These are phyloP conservation scores for Neodiprion pinetum DNA, from an alignment of 1,140 invertebrate species.

Conservation along the genomic window DNA sequence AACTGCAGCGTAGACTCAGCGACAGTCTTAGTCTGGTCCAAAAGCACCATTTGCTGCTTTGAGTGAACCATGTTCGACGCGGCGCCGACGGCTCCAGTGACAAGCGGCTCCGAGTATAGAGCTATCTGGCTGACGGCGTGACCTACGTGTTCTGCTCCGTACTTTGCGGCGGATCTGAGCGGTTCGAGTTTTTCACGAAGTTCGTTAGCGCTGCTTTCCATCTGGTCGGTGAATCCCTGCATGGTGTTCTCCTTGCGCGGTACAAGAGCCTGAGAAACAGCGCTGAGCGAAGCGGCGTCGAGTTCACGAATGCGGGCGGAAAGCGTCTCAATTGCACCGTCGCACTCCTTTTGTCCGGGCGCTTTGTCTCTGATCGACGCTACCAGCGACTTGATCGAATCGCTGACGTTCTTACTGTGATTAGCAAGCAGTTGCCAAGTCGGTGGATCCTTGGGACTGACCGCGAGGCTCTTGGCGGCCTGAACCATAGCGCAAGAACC, in stretches of 20 bases:
- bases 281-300: slow-evolving; percentile 86
- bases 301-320: slow-evolving; percentile 79
- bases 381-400: slow-evolving; percentile 94
- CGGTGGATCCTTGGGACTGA: slow-evolving; percentile 88
- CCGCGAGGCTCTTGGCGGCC: slow-evolving; percentile 87
- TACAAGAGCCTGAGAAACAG: slow-evolving; percentile 82
- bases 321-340: slow-evolving; percentile 81
- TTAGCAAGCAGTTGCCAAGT: slow-evolving; percentile 93
- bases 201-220: slow-evolving; percentile 76
- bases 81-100: slow-evolving; percentile 83
- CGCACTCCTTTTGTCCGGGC: slow-evolving; percentile 94
- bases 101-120: slow-evolving; percentile 84
- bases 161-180: slow-evolving; percentile 82
- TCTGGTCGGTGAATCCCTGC: slow-evolving; percentile 83
- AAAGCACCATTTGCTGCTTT: slow-evolving; percentile 84
- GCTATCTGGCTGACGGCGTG: slow-evolving; percentile 86
- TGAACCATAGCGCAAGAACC: slow-evolving; percentile 90
- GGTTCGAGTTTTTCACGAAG: slow-evolving; percentile 83
- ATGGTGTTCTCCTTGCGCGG: slow-evolving; percentile 79
- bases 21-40: slow-evolving; percentile 95
- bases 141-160: slow-evolving; percentile 92
- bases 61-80: slow-evolving; percentile 90
- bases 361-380: slow-evolving; percentile 93
- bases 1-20: slow-evolving; percentile 89
- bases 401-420: slow-evolving; percentile 94